Conservation (phyloP, 2,888 invertebrate genomes). For the Cabera pusaria region DNA sequence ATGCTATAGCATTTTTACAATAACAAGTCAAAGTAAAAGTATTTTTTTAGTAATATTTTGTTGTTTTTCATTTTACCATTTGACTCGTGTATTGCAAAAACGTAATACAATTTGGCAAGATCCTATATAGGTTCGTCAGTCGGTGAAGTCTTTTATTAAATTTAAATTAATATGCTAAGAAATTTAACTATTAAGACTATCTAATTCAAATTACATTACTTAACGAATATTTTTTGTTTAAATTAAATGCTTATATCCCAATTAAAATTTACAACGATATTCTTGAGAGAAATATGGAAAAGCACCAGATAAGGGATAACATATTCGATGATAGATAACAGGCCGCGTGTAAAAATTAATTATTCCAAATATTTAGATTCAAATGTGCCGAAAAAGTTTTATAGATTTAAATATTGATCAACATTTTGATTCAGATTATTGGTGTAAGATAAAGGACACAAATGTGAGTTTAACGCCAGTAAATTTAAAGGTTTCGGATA, state of each 20-base stretch:
- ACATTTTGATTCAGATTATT: too few species aligned
- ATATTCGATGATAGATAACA: too few species aligned
- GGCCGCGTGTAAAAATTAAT: too few species aligned
- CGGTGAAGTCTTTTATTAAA: constrained; percentile 49
- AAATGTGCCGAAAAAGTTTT: too few species aligned
- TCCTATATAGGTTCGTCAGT: constrained; percentile 62
- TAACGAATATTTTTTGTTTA: constrained; percentile 20
- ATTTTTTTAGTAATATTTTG: constrained; percentile 30
- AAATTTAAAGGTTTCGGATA: too few species aligned
- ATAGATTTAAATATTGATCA: too few species aligned
- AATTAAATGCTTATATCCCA: constrained; percentile 34
- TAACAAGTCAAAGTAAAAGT: constrained; percentile 38
- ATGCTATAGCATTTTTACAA: constrained; percentile 31
- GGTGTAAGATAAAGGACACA: too few species aligned
- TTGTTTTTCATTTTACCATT: constrained; percentile 31
- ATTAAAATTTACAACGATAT: constrained; percentile 22
- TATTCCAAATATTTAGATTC: too few species aligned
- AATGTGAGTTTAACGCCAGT: too few species aligned
- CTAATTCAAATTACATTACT: constrained; percentile 20
- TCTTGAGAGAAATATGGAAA: constrained; percentile 4
- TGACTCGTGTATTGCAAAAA: constrained; percentile 34
- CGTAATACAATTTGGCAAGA: constrained; percentile 65
- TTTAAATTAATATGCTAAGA: constrained; percentile 29
- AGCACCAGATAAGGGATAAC: too few species aligned
- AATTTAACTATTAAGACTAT: constrained; percentile 33